These are phyloP conservation scores for Melanostigma gelatinosum DNA, from an alignment of 2,113 vertebrate genomes.

Conservation along the genomic window DNA sequence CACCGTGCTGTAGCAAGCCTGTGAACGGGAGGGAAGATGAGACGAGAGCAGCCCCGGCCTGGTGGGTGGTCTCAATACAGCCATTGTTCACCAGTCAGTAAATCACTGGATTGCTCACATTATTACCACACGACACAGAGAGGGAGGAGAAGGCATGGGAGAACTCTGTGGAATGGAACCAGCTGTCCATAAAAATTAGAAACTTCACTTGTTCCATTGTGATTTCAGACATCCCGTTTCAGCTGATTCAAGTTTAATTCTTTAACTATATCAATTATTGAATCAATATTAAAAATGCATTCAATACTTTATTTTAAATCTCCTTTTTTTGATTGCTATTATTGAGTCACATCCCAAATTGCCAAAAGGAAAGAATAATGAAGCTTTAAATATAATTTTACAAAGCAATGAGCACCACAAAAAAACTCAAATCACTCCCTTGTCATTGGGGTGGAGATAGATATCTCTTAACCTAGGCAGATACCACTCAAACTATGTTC, in stretches of 20 bases:
- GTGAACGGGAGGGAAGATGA: background rate
- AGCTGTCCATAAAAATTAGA: conserved; percentile 3
- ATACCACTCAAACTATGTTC: background rate
- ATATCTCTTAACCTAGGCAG: background rate
- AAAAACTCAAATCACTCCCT: background rate
- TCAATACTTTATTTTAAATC: background rate
- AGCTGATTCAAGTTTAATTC: background rate
- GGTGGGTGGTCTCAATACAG: conserved; percentile 41
- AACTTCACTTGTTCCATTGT: background rate
- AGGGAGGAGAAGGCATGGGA: background rate
- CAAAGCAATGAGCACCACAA: no score
- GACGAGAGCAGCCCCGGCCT: conserved; percentile 10
- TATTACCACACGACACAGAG: conserved; percentile 10
- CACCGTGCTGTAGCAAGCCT: background rate
- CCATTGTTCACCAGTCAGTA: conserved; percentile 44
- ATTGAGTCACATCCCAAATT: background rate
- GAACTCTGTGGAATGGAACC: conserved; percentile 15
- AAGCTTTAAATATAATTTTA: background rate
- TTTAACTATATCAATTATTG: background rate
- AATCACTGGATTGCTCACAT: conserved; percentile 38
- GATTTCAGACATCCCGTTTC: background rate
- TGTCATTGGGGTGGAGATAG: background rate
- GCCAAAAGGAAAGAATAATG: background rate
- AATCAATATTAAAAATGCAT: background rate
- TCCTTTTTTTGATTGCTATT: background rate